Evolutionary conservation across 2,888 invertebrate species (phyloP), one percentile per base, ranked within the genome.

Genomic region (Eilema griseolum): DNA sequence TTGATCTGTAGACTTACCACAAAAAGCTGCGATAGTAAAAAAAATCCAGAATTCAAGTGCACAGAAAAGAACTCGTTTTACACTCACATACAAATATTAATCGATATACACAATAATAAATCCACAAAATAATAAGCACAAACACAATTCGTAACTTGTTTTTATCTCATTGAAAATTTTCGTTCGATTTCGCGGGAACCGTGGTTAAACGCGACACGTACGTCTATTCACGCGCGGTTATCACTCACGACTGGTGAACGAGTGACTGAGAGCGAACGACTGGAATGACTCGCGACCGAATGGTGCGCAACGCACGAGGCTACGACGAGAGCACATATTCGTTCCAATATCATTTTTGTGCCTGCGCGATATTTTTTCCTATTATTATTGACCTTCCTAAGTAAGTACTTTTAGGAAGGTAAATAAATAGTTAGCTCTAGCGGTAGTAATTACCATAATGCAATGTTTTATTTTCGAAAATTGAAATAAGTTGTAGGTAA

Each of bases 181-280:
- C 86, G 87, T 85, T 85, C 90, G 89, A 85, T 83, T 86, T 84
- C 92, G 92, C 92, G 93, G 88, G 87, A 88, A 85, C 60, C 72
- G 74, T 78, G 75, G 71, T 74, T 73, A 69, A 79, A 71, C 77
- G 71, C 73, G 77, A 77, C 78, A 81, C 77, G 79, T 71, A 89
- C 93, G 83, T 86, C 90, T 83, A 57, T 64, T 74, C 28, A 62
- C 67, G 52, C 78, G 74, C 89, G 88, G 90, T 92, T 93, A 93
- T 93, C 93, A 92, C 85, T 83, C 87, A 86, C 90, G 91, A 94
- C 94, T 94, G 87, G 87, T 74, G 89, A 87, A 83, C 84, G 92
- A 91, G 85, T 79, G 78, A 71, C 59, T 67, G 69, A 82, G 80
- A 81, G 77, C 78, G 83, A 83, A 79, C 74, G 86, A 88, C 71